Base-by-base conservation (phyloP, 2,888 invertebrate species). In the Xylota segnis region DNA sequence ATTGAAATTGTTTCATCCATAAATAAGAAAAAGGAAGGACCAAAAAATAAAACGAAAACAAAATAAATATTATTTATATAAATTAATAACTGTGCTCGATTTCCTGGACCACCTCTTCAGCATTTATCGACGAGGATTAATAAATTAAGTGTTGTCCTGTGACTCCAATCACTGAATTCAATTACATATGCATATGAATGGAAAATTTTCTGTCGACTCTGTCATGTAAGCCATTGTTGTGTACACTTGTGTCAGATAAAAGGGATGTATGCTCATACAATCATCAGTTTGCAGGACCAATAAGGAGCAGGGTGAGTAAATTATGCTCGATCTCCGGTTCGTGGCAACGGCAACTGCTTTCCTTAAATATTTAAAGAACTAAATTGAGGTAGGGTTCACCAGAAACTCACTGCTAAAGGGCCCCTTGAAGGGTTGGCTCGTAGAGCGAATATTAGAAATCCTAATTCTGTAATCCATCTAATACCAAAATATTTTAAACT, bases 71-170 rank as follows among this genome's bases (percentile, higher is more conserved):
- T 66, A 65, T 70, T 70, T 50, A 77, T 50, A 77, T 83, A 66
- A 77, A 78, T 78, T 61, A 72, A 72, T 72, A 72, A 56, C 56
- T 66, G 50, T 34, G 63, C 56, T 59, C 66, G 66, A 74, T 66
- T 74, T 66, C 59, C 59, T 65, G 71, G 47, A 23, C 40, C 50
- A 37, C 23, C 58, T 47, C 54, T 54, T 61, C 72, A 43, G 32
- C 27, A 27, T 61, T 78, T 74, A 68, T 75, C 34, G 50, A 40
- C 29, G 58, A 58, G 58, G 27, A 84, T 84, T 84, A 84, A 84
- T 75, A 81, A 84, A 81, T 76, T 56, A 74, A 70, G 74, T 74
- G 70, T 58, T 76, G 84, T 75, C 81, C 81, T 81, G 70, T 81
- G 70, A 50, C 40, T 79, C 29, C 78, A 83, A 59, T 83, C 56